Evolutionary conservation across 2,113 vertebrate genomes (phyloP).

Genomic region (Bettongia penicillata): DNA sequence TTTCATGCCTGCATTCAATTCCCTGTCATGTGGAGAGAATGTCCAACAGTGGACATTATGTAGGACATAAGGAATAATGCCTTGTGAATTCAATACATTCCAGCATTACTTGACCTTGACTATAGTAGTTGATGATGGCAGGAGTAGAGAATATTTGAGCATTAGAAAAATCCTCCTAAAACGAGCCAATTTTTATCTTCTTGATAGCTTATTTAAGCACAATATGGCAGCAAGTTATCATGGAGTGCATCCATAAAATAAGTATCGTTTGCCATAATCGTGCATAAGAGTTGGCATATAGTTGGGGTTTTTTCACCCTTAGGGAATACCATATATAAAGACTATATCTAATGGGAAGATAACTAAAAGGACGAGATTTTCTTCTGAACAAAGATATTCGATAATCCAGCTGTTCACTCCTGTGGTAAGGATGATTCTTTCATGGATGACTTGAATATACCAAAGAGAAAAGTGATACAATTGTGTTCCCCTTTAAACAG

Average conservation of each 20-base stretch:
- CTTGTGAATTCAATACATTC: neutral
- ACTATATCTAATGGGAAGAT: neutral
- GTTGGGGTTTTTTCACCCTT: neutral
- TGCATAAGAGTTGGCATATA: neutral
- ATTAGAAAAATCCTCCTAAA: neutral
- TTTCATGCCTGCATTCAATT: neutral
- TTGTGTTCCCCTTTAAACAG: constrained; percentile 20
- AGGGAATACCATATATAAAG: neutral
- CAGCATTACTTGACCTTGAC: neutral
- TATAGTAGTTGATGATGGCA: neutral
- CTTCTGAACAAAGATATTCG: neutral
- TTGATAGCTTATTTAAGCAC: neutral
- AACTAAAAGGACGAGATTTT: neutral
- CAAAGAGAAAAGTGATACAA: neutral
- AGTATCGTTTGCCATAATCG: neutral
- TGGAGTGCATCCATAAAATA: neutral
- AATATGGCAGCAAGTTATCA: neutral
- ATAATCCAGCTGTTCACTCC: constrained; percentile 8
- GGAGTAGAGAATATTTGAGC: neutral
- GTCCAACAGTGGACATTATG: neutral
- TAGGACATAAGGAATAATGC: neutral
- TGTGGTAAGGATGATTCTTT: neutral
- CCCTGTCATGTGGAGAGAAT: neutral
- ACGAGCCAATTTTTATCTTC: neutral
- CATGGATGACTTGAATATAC: constrained; percentile 6